A percentile compares a stretch with the other conserved stretches of the same genome.
These are phyloP conservation scores for Synodontis membranacea DNA, from an alignment of 2,113 vertebrate species.

Conservation along the genomic window DNA sequence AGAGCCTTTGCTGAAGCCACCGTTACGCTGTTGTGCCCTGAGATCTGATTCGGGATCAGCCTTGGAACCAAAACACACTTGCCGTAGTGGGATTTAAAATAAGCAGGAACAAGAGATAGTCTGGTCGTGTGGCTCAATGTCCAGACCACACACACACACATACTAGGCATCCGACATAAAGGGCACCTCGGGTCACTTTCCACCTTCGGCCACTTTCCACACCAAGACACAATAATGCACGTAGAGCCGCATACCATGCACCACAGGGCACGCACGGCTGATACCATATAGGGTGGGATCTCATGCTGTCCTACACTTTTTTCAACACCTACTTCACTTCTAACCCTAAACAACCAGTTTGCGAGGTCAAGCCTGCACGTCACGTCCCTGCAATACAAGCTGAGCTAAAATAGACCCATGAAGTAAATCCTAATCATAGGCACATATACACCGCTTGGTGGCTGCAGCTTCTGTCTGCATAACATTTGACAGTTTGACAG, in stretches of 20 bases:
- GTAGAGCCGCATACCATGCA: constrained; percentile 1
- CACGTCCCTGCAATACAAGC: background rate
- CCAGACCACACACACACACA: constrained; percentile 58
- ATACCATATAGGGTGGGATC: constrained; percentile 21
- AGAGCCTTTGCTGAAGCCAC: background rate
- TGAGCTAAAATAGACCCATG: constrained; percentile 1
- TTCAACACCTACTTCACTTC: background rate
- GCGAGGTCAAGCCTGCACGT: constrained; percentile 1
- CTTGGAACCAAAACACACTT: background rate
- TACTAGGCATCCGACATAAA: constrained; percentile 28
- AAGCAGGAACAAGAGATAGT: constrained; percentile 4
- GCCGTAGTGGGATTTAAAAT: constrained; percentile 3
- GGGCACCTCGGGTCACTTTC: constrained; percentile 31
- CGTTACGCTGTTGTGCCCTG: background rate
- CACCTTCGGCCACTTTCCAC: constrained; percentile 49
- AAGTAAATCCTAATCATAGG: constrained; percentile 29
- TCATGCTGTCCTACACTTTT: constrained; percentile 1
- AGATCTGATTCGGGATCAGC: constrained; percentile 24
- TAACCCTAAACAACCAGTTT: constrained; percentile 8
- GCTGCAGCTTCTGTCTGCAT: background rate
- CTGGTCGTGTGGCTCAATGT: background rate
- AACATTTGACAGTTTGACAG: constrained; percentile 44
- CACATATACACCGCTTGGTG: background rate
- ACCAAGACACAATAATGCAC: constrained; percentile 30
- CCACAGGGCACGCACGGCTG: constrained; percentile 2